A percentile compares a stretch with the other conserved stretches of the same genome.
These are phyloP conservation scores for Odontomachus brunneus DNA, from an alignment of 1,140 invertebrate species.

Conservation along the genomic window DNA sequence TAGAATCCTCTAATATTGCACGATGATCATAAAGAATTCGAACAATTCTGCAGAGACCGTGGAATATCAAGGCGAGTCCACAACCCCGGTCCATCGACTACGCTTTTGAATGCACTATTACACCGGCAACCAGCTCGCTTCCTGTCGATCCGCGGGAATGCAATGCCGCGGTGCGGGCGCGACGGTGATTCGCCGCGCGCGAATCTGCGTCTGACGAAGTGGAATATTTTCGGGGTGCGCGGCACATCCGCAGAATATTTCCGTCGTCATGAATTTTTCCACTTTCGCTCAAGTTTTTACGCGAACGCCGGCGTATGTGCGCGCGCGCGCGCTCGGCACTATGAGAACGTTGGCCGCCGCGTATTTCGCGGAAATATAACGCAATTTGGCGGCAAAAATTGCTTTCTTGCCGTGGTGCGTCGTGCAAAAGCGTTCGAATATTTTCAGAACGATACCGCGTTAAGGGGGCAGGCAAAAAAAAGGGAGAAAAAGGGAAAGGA, in stretches of 20 bases:
- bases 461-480: neutral
- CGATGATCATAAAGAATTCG: too few species aligned
- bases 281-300: conserved; percentile 52
- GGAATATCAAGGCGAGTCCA: neutral
- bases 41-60: neutral
- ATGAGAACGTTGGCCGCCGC: neutral
- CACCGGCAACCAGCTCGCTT: conserved; percentile 55
- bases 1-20: too few species aligned
- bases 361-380: conserved; percentile 26
- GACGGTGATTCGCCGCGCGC: conserved; percentile 39
- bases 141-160: conserved; percentile 42
- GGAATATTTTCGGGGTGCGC: conserved; percentile 63
- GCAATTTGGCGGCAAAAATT: conserved; percentile 25
- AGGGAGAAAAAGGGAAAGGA: neutral
- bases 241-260: conserved; percentile 41
- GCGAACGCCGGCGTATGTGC: neutral
- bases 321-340: neutral
- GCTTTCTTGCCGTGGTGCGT: neutral
- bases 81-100: conserved; percentile 43
- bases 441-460: neutral
- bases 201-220: conserved; percentile 59
- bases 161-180: neutral
- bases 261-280: conserved; percentile 55
- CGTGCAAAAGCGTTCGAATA: neutral
- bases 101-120: conserved; percentile 47